These are phyloP conservation scores for Saccopteryx bilineata DNA, from an alignment of 2,113 vertebrate genomes.

Conservation along the genomic window DNA sequence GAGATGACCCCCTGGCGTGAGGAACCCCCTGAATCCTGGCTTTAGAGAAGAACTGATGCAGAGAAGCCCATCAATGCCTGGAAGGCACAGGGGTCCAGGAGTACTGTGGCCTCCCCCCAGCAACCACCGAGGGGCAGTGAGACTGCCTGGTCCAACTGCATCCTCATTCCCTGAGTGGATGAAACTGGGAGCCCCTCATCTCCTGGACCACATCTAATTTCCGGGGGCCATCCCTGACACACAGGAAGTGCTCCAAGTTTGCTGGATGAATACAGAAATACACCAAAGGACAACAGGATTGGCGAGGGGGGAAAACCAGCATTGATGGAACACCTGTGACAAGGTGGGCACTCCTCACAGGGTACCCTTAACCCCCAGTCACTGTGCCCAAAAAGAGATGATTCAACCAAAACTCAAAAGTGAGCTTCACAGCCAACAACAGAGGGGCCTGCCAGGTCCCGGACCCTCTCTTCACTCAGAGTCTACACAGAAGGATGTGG, in stretches of 20 bases:
- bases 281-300: neutral
- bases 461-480: neutral
- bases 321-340: neutral
- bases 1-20: neutral
- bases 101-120: neutral
- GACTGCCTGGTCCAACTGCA: neutral
- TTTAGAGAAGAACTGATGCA: neutral
- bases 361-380: neutral
- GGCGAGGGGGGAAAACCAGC: neutral
- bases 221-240: neutral
- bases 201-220: neutral
- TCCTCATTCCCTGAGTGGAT: neutral
- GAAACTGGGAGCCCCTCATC: neutral
- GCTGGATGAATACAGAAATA: conserved; percentile 15
- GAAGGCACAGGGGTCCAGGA: neutral
- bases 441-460: neutral
- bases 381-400: neutral
- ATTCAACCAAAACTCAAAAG: neutral
- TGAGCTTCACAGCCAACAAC: neutral
- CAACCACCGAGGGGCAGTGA: neutral
- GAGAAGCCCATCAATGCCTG: neutral
- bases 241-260: neutral
- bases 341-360: neutral
- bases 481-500: neutral
- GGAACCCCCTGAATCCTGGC: neutral